Percentiles rank a stretch among this genome's conserved stretches.
These are phyloP conservation scores for Anhinga anhinga DNA, from an alignment of 2,113 vertebrate genomes.

Conservation along the genomic window DNA sequence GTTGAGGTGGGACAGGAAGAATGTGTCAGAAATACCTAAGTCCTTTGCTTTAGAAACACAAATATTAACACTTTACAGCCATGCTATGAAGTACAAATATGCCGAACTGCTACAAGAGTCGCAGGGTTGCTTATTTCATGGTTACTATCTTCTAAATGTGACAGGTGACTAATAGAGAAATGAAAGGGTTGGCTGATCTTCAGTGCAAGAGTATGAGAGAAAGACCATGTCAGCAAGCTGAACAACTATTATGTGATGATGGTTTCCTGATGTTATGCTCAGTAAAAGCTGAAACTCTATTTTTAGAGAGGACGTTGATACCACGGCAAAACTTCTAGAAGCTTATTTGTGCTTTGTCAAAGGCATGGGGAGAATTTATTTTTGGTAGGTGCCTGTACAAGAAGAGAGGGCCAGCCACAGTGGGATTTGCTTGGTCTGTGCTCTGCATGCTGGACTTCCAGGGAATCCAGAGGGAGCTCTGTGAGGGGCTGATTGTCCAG, in stretches of 20 bases:
- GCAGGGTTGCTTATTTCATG: neutral
- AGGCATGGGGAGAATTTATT: neutral
- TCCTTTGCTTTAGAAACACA: neutral
- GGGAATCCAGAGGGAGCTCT: neutral
- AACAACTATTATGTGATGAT: neutral
- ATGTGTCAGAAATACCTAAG: neutral
- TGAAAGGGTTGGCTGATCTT: neutral
- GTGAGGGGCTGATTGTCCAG: neutral
- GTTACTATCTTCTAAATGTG: neutral
- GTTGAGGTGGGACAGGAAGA: neutral
- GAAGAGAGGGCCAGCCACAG: neutral
- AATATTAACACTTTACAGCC: neutral
- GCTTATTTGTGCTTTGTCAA: neutral
- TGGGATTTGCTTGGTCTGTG: neutral
- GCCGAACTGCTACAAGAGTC: neutral
- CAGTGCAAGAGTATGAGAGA: neutral
- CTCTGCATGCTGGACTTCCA: neutral
- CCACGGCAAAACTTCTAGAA: neutral
- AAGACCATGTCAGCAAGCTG: slow-evolving; percentile 1
- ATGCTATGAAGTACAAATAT: neutral
- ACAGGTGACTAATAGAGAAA: neutral
- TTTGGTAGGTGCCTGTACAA: neutral
- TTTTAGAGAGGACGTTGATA: neutral
- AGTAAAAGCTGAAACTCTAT: neutral
- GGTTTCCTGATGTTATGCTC: neutral